A percentile compares a stretch with the other conserved stretches of the same genome.
Evolutionary conservation across 1,140 invertebrate species (phyloP).

Genomic region (Leptinotarsa undecemlineata): DNA sequence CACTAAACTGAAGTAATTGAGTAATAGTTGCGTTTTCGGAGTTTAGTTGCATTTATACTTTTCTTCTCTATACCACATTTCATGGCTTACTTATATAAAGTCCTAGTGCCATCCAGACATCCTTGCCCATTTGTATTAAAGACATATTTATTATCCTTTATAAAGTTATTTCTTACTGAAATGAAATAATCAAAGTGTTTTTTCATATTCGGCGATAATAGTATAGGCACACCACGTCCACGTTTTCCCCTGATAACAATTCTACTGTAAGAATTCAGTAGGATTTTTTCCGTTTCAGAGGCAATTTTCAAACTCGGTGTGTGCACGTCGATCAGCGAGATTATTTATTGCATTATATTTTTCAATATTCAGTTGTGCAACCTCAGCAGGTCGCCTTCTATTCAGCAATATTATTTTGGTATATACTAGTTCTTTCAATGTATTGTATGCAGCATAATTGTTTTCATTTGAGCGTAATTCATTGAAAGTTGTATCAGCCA

Average conservation of each 20-base stretch:
- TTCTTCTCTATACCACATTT: slow-evolving; percentile 25
- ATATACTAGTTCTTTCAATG: slow-evolving; percentile 42
- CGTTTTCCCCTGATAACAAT: slow-evolving; percentile 37
- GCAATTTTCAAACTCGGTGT: slow-evolving; percentile 31
- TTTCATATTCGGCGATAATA: slow-evolving; percentile 14
- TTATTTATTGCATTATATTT: no score
- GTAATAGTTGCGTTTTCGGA: slow-evolving; percentile 45
- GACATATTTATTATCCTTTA: no score
- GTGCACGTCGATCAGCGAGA: no score
- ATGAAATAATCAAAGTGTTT: background rate
- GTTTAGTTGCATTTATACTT: slow-evolving; percentile 38
- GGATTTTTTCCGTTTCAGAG: slow-evolving; percentile 32
- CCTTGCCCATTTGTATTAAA: no score
- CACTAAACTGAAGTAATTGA: slow-evolving; percentile 35
- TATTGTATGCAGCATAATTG: slow-evolving; percentile 35
- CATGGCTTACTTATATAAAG: no score
- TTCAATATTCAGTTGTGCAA: slow-evolving; percentile 23
- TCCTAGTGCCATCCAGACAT: no score
- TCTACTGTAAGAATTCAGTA: slow-evolving; percentile 31
- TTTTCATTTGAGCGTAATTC: slow-evolving; percentile 26
- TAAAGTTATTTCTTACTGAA: background rate
- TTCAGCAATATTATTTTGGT: slow-evolving; percentile 32
- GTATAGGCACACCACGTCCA: slow-evolving; percentile 31
- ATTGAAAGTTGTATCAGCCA: slow-evolving; percentile 29
- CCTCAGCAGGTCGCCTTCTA: slow-evolving; percentile 26